phyloP scores from a whole-genome alignment of 2,888 invertebrate genomes.

The Melieria omissa region DNA sequence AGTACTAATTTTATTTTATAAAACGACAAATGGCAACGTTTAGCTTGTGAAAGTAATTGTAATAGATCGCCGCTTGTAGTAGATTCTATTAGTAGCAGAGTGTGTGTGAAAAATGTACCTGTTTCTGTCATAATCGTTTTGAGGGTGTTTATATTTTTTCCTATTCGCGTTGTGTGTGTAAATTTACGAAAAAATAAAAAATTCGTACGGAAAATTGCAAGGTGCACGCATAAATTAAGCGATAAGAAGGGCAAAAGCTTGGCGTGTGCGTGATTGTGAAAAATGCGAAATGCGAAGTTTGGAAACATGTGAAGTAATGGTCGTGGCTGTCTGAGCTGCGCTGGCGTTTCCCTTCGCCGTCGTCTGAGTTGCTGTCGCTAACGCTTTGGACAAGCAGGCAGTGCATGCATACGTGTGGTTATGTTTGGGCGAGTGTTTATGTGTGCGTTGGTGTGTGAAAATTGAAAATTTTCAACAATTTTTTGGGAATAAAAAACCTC shows the following conservation, averaged over 20 bases:
- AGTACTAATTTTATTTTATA: too few species aligned
- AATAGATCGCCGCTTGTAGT: neutral
- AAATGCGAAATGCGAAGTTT: neutral
- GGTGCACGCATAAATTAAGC: slow-evolving; percentile 6
- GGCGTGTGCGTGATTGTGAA: neutral
- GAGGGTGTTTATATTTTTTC: slow-evolving; percentile 55
- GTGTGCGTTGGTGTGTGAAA: neutral
- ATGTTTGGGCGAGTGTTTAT: neutral
- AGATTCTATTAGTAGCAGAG: neutral
- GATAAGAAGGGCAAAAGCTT: slow-evolving; percentile 14
- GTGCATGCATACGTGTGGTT: neutral
- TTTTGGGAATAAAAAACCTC: too few species aligned
- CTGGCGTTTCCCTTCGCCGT: slow-evolving; percentile 19
- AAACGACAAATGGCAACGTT: too few species aligned
- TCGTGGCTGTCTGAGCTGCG: slow-evolving; percentile 4
- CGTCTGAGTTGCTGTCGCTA: too few species aligned
- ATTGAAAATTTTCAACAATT: too few species aligned
- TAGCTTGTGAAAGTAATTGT: too few species aligned
- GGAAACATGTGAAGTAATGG: neutral
- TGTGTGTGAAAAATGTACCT: slow-evolving; percentile 42
- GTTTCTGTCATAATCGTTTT: slow-evolving; percentile 53
- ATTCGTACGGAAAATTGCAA: slow-evolving; percentile 27
- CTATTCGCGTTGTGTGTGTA: slow-evolving; percentile 14
- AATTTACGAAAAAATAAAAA: slow-evolving; percentile 27
- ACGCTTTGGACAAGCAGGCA: neutral